Evolutionary conservation across 1,140 invertebrate species (phyloP).

Genomic region (Papilio helenus): DNA sequence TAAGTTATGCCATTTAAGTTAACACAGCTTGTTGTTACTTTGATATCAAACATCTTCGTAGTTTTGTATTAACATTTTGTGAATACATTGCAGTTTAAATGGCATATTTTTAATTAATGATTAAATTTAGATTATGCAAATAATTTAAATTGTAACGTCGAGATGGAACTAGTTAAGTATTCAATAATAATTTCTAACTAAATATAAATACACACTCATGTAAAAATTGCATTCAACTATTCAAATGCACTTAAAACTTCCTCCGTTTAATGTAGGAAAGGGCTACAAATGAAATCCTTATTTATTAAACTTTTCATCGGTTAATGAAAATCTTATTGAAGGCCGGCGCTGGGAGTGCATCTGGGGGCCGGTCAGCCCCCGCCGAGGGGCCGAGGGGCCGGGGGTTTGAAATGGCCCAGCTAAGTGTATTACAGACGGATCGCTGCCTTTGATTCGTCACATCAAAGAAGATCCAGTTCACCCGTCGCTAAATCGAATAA

Average conservation of each 20-base stretch:
- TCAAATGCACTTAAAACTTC: background rate
- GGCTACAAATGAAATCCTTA: conserved; percentile 60
- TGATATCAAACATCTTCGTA: background rate
- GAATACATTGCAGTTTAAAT: too few species aligned
- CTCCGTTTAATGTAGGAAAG: conserved; percentile 24
- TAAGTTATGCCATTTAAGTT: background rate
- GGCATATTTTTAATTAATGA: too few species aligned
- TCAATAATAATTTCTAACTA: background rate
- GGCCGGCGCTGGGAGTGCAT: conserved; percentile 59
- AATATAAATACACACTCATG: background rate
- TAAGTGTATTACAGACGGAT: conserved; percentile 80
- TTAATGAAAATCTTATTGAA: conserved; percentile 82
- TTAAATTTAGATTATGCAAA: too few species aligned
- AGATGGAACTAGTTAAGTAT: background rate
- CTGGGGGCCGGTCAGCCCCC: conserved; percentile 45
- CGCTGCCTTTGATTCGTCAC: conserved; percentile 81
- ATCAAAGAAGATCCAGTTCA: conserved; percentile 78
- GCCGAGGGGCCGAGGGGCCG: conserved; percentile 9
- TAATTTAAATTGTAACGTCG: too few species aligned
- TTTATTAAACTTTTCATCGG: conserved; percentile 79
- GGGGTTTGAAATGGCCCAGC: conserved; percentile 72
- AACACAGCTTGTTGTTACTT: background rate
- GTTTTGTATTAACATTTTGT: background rate
- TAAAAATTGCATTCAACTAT: background rate
- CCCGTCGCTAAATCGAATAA: conserved; percentile 77